Conservation (phyloP, 2,113 vertebrate species). For the Gyps fulvus region DNA sequence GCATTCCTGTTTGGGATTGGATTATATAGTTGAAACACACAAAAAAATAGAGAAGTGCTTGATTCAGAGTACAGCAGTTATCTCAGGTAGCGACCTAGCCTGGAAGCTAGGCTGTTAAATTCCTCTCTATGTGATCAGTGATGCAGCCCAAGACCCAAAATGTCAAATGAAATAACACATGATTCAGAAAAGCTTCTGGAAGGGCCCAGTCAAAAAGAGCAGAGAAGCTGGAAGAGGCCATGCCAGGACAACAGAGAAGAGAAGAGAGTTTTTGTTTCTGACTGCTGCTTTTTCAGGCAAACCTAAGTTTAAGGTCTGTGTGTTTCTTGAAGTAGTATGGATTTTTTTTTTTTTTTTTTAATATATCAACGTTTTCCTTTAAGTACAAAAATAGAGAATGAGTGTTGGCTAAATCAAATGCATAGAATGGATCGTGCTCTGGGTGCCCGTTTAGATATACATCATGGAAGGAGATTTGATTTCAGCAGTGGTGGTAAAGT, state of each 20-base stretch:
- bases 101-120: not conserved
- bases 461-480: not conserved
- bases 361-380: not conserved
- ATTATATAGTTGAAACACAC: not conserved
- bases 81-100: not conserved
- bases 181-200: conserved; percentile 18
- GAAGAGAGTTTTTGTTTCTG: not conserved
- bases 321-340: not conserved
- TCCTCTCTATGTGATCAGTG: not conserved
- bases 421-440: accelerated
- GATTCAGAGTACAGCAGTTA: not conserved
- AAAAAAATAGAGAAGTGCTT: not conserved
- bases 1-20: not conserved
- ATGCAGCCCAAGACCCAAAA: conserved; percentile 6
- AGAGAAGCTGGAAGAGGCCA: not conserved
- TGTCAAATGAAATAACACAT: conserved; percentile 18
- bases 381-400: not conserved
- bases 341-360: not conserved
- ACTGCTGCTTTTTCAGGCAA: not conserved
- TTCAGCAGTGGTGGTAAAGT: not conserved
- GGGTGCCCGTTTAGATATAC: not conserved
- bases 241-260: not conserved
- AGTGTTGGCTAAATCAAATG: not conserved
- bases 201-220: not conserved
- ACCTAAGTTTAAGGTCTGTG: not conserved